Percentiles rank a stretch among this genome's conserved stretches.
Conservation (phyloP, 2,113 vertebrate genomes). For the Dasypus novemcinctus region DNA sequence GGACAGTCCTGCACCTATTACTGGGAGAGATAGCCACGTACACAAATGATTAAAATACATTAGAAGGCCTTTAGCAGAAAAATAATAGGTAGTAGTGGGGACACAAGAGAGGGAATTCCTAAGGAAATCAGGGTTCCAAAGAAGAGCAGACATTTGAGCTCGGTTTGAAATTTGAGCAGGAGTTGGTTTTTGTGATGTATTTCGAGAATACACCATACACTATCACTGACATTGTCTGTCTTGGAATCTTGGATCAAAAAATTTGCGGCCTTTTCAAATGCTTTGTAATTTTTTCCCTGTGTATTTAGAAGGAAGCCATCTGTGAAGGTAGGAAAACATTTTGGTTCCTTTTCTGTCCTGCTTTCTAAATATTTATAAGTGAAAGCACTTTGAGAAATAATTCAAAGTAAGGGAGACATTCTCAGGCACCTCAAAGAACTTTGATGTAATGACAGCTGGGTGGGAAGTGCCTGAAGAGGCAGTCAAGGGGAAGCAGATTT, state of each 20-base stretch:
- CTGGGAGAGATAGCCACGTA: background rate
- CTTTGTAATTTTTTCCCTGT: background rate
- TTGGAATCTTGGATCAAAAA: conserved; percentile 16
- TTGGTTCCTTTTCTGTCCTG: background rate
- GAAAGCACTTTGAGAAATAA: conserved; percentile 31
- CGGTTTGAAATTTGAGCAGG: background rate
- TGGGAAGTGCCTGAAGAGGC: background rate
- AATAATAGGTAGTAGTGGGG: too few species aligned
- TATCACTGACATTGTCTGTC: background rate
- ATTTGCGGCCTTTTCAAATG: background rate
- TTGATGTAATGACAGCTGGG: background rate
- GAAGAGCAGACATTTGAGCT: background rate
- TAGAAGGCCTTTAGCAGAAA: background rate
- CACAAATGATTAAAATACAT: background rate
- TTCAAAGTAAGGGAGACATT: background rate
- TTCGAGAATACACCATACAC: background rate
- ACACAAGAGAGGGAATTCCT: background rate
- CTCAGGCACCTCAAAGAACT: background rate
- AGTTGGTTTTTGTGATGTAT: background rate
- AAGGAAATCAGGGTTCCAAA: fast-evolving
- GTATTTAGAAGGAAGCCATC: background rate
- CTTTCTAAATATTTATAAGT: background rate
- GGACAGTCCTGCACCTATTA: background rate
- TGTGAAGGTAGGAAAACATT: background rate
- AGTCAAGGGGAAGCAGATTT: too few species aligned